phyloP scores from a whole-genome alignment of 2,888 invertebrate species.

The Synanthedon andrenaeformis region DNA sequence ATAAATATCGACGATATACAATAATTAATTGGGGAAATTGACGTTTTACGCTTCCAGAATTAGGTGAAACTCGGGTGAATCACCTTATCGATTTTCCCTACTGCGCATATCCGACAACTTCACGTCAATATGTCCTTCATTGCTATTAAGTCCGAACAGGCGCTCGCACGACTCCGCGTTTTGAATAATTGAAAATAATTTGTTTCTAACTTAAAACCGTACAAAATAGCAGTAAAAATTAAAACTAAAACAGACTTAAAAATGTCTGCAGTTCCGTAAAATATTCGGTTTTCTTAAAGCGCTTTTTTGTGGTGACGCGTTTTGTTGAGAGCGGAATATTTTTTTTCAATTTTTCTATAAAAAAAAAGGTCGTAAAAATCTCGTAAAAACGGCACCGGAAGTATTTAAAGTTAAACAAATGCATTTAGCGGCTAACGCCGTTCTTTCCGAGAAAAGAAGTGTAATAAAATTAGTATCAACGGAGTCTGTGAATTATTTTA shows the following conservation, averaged over 20 bases:
- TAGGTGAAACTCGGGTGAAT: too few species aligned
- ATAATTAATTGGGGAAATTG: too few species aligned
- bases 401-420: constrained; percentile 32
- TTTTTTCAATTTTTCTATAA: neutral
- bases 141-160: constrained; percentile 9
- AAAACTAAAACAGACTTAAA: neutral
- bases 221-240: neutral
- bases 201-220: neutral
- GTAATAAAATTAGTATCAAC: constrained; percentile 41
- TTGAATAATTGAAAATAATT: neutral
- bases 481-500: constrained; percentile 55
- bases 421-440: constrained; percentile 50
- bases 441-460: constrained; percentile 20
- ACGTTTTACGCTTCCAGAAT: too few species aligned
- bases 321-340: neutral
- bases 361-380: neutral
- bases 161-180: constrained; percentile 2
- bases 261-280: neutral
- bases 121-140: constrained; percentile 5
- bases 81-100: constrained; percentile 9
- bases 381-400: neutral
- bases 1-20: too few species aligned
- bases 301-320: neutral
- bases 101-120: constrained; percentile 5
- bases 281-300: neutral